Conservation (phyloP, 2,113 vertebrate species). For the Plecturocebus donacophilus region DNA sequence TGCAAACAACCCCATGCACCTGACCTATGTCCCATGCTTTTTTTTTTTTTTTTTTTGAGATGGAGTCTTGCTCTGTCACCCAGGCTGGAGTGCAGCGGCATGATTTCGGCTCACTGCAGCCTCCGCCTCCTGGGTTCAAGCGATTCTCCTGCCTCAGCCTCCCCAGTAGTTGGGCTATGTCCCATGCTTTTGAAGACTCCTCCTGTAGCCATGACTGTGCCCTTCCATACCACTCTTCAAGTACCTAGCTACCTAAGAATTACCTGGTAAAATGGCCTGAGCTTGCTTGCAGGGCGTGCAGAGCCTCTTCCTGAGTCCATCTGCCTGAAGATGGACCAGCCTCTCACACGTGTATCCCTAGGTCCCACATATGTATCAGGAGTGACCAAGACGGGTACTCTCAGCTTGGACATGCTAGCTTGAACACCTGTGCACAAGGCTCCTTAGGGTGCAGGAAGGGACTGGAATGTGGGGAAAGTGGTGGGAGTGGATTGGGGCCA, state of each 20-base stretch:
- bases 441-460: not conserved
- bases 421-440: not conserved
- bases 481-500: not conserved
- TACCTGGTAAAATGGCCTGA: not conserved
- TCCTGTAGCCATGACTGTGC: not conserved
- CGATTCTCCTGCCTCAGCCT: too few relatives aligned
- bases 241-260: not conserved
- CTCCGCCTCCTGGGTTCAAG: not conserved
- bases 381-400: not conserved
- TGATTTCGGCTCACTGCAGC: not conserved
- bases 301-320: not conserved
- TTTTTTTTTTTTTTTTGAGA: not conserved
- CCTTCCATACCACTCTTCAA: not conserved
- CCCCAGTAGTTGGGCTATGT: not conserved
- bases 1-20: not conserved
- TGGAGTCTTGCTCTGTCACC: too few relatives aligned
- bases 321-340: not conserved
- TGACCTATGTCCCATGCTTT: not conserved
- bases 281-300: not conserved
- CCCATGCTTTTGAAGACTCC: not conserved
- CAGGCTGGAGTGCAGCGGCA: not conserved
- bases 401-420: not conserved
- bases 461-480: not conserved
- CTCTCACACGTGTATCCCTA: not conserved
- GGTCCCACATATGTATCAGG: not conserved